Conservation (phyloP, 2,888 invertebrate genomes). For the Timandra comae region DNA sequence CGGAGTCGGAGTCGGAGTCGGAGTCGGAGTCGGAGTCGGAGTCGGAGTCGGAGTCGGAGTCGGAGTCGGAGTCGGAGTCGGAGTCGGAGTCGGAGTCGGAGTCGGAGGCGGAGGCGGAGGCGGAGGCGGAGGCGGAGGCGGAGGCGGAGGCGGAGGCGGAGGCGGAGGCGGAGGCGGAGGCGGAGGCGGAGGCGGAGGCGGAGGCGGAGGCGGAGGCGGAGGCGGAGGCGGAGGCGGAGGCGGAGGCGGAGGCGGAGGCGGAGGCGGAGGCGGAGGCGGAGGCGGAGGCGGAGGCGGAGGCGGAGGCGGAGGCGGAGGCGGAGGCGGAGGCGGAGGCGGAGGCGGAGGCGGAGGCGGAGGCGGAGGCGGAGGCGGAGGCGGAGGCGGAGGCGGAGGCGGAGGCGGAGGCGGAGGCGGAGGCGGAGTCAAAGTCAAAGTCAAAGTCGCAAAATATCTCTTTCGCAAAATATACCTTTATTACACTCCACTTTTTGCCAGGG, state of each 20-base stretch:
- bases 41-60: not conserved
- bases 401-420: not conserved
- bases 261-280: slow-evolving; percentile 2
- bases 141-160: not conserved
- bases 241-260: slow-evolving; percentile 2
- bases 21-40: too few relatives aligned
- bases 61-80: not conserved
- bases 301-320: slow-evolving; percentile 3
- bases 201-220: slow-evolving; percentile 1
- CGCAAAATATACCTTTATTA: too few relatives aligned
- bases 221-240: slow-evolving; percentile 1
- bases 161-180: not conserved
- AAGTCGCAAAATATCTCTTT: too few relatives aligned
- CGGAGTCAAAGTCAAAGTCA: slow-evolving; percentile 1
- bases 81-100: not conserved
- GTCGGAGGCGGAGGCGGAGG: too few relatives aligned
- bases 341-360: slow-evolving; percentile 1
- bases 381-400: slow-evolving; percentile 2
- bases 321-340: slow-evolving; percentile 1
- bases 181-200: slow-evolving; percentile 1
- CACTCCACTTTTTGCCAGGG: too few relatives aligned
- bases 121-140: not conserved
- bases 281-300: slow-evolving; percentile 1
- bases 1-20: too few relatives aligned
- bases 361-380: slow-evolving; percentile 3